A percentile compares a stretch with the other conserved stretches of the same genome.
Conservation (phyloP, 2,113 vertebrate genomes). For the Microtus oregoni region DNA sequence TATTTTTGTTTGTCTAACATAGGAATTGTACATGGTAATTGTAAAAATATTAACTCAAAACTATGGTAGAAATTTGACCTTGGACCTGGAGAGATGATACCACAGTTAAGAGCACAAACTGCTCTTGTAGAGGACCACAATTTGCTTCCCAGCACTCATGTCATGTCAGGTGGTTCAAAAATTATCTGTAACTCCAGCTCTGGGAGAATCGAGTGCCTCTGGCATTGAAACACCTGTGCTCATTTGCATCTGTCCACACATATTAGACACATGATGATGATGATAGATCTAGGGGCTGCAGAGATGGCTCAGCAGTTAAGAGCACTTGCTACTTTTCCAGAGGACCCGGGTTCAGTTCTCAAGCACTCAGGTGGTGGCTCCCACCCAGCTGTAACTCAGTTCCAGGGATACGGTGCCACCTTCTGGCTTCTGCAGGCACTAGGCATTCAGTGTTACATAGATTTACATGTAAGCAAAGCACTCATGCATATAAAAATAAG, state of each 20-base stretch:
- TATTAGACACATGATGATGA: neutral
- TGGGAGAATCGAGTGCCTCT: neutral
- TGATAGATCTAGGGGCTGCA: neutral
- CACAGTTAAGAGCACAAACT: neutral
- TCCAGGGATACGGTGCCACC: neutral
- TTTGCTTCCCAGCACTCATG: neutral
- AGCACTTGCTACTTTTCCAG: neutral
- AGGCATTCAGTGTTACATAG: neutral
- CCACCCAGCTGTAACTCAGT: neutral
- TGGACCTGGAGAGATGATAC: neutral
- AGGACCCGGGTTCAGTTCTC: neutral
- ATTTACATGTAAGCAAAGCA: neutral
- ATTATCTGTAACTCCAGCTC: neutral
- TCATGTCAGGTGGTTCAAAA: neutral
- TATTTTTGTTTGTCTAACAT: neutral
- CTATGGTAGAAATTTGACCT: neutral
- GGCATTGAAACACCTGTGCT: neutral
- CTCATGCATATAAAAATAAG: neutral
- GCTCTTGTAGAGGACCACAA: neutral
- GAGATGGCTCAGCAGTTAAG: neutral
- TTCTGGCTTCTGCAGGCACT: neutral
- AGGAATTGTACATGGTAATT: neutral
- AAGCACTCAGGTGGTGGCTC: neutral
- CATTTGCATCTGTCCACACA: neutral
- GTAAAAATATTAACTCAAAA: neutral